Conservation (phyloP, 2,888 invertebrate genomes). For the Elegia similella region DNA sequence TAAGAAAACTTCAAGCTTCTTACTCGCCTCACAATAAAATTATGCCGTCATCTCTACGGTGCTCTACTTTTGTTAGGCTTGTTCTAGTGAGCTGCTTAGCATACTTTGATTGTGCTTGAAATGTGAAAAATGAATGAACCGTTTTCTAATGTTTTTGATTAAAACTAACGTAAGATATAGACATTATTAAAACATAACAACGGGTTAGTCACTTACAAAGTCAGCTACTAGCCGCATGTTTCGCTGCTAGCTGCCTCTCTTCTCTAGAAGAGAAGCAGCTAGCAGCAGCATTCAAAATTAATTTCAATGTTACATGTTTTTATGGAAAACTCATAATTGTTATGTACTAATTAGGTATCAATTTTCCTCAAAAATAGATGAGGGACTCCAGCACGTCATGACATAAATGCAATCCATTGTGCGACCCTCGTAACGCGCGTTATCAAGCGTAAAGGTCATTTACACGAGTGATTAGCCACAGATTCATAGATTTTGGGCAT, state of each 20-base stretch:
- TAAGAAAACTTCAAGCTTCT: slow-evolving; percentile 11
- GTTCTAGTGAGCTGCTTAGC: slow-evolving; percentile 29
- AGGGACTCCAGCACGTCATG: slow-evolving; percentile 14
- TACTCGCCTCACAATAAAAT: slow-evolving; percentile 15
- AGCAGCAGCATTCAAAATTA: no score
- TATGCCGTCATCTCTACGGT: slow-evolving; percentile 24
- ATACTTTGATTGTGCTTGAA: neutral
- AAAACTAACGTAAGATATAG: no score
- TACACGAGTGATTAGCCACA: slow-evolving; percentile 51
- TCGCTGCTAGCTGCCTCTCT: no score
- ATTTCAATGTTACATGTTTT: no score
- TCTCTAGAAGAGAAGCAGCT: no score
- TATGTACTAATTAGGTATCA: no score
- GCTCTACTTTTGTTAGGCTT: slow-evolving; percentile 38
- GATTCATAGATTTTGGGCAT: slow-evolving; percentile 4
- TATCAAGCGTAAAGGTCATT: slow-evolving; percentile 49
- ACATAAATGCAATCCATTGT: slow-evolving; percentile 30
- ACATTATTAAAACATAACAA: no score
- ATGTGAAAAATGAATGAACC: neutral
- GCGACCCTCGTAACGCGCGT: slow-evolving; percentile 31
- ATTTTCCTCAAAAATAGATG: neutral
- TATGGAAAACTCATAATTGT: no score
- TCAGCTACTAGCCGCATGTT: no score
- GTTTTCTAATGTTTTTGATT: no score
- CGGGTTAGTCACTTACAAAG: no score